Conservation (phyloP, 2,888 invertebrate species). For the Cantharis nigra region DNA sequence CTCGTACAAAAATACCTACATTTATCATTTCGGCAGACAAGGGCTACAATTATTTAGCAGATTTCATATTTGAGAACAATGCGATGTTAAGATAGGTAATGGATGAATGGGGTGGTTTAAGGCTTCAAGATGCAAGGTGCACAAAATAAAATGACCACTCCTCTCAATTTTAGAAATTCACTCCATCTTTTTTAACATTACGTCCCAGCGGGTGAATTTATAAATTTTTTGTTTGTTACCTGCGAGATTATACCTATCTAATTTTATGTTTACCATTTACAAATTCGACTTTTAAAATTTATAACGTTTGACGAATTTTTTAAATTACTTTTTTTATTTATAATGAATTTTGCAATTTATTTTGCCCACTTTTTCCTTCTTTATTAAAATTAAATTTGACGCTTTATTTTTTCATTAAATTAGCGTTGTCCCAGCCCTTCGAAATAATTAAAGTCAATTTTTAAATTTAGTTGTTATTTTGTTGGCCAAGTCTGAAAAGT, state of each 20-base stretch:
- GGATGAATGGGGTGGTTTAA: slow-evolving; percentile 46
- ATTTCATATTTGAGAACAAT: slow-evolving; percentile 51
- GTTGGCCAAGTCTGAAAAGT: slow-evolving; percentile 26
- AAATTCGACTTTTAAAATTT: not conserved
- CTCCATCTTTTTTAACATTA: slow-evolving; percentile 45
- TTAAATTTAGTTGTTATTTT: slow-evolving; percentile 19
- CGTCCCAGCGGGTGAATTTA: slow-evolving; percentile 43
- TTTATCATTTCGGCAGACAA: slow-evolving; percentile 37
- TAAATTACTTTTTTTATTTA: not conserved
- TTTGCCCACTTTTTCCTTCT: not conserved
- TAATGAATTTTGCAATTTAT: not conserved
- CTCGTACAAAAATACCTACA: slow-evolving; percentile 22
- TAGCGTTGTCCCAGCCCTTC: not conserved
- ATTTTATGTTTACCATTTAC: not conserved
- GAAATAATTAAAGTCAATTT: slow-evolving; percentile 7
- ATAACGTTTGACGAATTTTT: not conserved
- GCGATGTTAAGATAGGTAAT: slow-evolving; percentile 30
- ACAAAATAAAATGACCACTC: slow-evolving; percentile 48
- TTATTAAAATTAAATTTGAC: not conserved
- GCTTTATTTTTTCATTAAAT: not conserved
- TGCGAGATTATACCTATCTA: not conserved
- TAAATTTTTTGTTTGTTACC: slow-evolving; percentile 19
- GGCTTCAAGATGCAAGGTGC: slow-evolving; percentile 50
- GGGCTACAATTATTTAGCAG: slow-evolving; percentile 43
- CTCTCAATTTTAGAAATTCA: slow-evolving; percentile 44